Evolutionary conservation across 2,888 invertebrate species (phyloP).

Genomic region (Euspilapteryx auroguttella): DNA sequence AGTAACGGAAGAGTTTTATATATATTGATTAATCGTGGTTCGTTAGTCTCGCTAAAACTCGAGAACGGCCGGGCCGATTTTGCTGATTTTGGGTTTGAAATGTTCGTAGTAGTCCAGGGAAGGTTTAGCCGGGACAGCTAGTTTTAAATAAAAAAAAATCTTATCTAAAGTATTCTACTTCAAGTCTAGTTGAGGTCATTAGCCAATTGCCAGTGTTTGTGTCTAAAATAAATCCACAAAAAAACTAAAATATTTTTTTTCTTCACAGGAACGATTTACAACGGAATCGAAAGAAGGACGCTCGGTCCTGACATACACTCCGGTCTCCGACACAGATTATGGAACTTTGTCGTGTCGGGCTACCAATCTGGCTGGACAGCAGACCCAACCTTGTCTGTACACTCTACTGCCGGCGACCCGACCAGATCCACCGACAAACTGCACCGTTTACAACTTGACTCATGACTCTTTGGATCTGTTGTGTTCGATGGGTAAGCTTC

Average conservation of each 20-base stretch:
- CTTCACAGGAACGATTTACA: constrained; percentile 56
- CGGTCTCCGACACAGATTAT: constrained; percentile 77
- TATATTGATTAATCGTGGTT: no score
- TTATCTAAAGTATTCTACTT: no score
- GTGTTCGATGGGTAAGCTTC: constrained; percentile 58
- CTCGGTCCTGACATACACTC: constrained; percentile 76
- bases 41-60: no score
- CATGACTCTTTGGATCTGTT: constrained; percentile 75
- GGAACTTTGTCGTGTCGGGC: constrained; percentile 80
- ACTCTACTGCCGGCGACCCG: constrained; percentile 76
- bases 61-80: no score
- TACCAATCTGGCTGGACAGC: constrained; percentile 71
- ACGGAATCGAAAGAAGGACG: constrained; percentile 50
- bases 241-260: not conserved
- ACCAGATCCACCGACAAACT: constrained; percentile 79
- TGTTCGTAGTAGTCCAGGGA: no score
- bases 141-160: no score
- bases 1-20: no score
- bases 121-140: no score
- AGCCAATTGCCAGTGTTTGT: no score
- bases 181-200: no score
- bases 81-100: no score
- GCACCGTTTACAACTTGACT: constrained; percentile 77
- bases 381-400: constrained; percentile 73
- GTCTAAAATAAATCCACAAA: no score